Evolutionary conservation across 2,113 vertebrate species (phyloP).

Genomic region (Callorhinus ursinus): DNA sequence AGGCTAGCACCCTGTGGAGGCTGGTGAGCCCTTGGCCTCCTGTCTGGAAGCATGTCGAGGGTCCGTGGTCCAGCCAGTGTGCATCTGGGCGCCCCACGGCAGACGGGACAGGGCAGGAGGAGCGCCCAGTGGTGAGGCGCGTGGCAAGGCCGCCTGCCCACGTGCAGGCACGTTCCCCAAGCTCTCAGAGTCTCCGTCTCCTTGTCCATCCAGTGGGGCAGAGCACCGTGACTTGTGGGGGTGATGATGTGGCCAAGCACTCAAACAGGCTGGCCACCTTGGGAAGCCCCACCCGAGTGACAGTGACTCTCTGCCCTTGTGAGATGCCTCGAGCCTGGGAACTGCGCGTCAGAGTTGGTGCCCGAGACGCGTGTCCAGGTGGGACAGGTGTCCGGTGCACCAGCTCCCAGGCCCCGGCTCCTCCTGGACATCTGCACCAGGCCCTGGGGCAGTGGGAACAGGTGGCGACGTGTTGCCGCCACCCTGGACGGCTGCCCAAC

Average conservation of each 20-base stretch:
- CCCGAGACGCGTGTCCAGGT: not conserved
- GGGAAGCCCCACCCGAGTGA: fast-evolving
- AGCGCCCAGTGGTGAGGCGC: fast-evolving
- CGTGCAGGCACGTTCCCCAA: not conserved
- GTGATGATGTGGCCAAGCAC: fast-evolving
- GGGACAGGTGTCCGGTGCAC: not conserved
- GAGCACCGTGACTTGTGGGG: fast-evolving
- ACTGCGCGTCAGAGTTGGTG: fast-evolving
- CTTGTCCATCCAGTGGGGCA: not conserved
- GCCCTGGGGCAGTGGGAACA: not conserved
- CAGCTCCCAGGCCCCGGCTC: not conserved
- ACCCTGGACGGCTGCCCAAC: not conserved
- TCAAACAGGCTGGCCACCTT: fast-evolving
- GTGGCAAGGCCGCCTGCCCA: fast-evolving
- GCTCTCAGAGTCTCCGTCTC: not conserved
- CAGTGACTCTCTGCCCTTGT: not conserved
- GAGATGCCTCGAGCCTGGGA: not conserved
- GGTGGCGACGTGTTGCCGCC: not conserved
- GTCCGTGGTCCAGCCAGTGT: fast-evolving
- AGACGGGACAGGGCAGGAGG: not conserved
- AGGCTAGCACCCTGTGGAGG: not conserved
- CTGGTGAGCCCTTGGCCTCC: not conserved
- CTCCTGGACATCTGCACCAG: not conserved
- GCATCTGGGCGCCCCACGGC: not conserved
- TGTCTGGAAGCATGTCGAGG: fast-evolving